Conservation (phyloP, 2,797 vertebrate species). For the Acestrorhynchus altus region DNA sequence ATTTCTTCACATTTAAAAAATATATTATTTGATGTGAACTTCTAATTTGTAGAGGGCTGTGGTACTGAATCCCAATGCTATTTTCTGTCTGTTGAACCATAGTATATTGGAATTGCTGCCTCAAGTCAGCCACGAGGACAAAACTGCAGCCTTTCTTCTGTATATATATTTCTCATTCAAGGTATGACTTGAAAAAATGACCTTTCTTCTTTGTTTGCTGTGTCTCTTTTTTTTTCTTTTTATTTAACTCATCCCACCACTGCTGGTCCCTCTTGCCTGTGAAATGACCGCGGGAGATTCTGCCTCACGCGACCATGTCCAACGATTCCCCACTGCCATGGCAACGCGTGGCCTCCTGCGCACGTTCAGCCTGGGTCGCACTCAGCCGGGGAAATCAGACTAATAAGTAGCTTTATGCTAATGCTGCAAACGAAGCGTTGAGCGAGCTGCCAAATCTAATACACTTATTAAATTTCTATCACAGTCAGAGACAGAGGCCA, state of each 20-base stretch:
- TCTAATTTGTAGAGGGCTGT: not conserved
- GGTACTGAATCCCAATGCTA: not conserved
- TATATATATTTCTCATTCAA: not conserved
- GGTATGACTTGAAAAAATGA: not conserved
- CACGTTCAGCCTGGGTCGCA: slow-evolving; percentile 54
- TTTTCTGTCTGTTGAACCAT: not conserved
- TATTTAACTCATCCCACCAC: slow-evolving; percentile 29
- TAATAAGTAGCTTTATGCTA: slow-evolving; percentile 94
- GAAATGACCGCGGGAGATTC: slow-evolving; percentile 68
- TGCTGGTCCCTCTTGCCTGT: slow-evolving; percentile 52
- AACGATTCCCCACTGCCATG: slow-evolving; percentile 70
- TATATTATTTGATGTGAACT: not conserved
- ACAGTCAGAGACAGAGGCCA: slow-evolving; percentile 58
- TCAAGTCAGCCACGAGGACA: not conserved
- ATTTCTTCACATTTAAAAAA: not conserved
- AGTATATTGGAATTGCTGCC: too few relatives aligned
- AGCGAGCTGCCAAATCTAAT: slow-evolving; percentile 83
- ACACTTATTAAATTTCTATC: slow-evolving; percentile 76
- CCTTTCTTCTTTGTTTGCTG: slow-evolving; percentile 25
- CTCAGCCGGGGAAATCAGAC: slow-evolving; percentile 79
- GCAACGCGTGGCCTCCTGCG: slow-evolving; percentile 64
- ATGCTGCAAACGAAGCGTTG: slow-evolving; percentile 73
- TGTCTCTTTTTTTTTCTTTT: slow-evolving; percentile 28
- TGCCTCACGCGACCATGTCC: slow-evolving; percentile 58
- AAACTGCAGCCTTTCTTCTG: not conserved